Percentiles rank a stretch among this genome's conserved stretches.
Evolutionary conservation across 2,797 vertebrate species (phyloP).

Genomic region (Phoxinus dragarum): DNA sequence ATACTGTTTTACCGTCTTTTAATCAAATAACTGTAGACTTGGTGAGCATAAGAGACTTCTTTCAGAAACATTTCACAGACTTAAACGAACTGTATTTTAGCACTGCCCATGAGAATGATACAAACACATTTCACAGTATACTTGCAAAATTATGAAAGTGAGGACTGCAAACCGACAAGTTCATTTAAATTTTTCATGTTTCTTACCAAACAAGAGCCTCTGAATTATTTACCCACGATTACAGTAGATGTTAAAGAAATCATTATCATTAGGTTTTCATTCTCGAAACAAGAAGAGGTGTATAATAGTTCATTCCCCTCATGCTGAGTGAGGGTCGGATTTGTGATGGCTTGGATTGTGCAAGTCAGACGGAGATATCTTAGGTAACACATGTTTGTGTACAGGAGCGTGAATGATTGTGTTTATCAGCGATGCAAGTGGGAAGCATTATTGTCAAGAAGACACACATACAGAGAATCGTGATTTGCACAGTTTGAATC

Average conservation of each 20-base stretch:
- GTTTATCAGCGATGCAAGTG: constrained; percentile 39
- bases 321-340: background rate
- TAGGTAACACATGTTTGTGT: constrained; percentile 37
- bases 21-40: background rate
- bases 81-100: background rate
- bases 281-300: background rate
- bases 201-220: background rate
- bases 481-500: constrained; percentile 45
- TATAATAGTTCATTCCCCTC: background rate
- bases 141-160: background rate
- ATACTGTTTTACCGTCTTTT: background rate
- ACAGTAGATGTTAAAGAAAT: background rate
- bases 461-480: constrained; percentile 27
- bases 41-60: background rate
- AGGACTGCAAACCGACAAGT: background rate
- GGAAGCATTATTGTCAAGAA: constrained; percentile 35
- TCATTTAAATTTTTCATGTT: background rate
- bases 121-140: background rate
- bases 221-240: background rate
- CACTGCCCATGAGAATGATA: background rate
- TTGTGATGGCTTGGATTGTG: constrained; percentile 9
- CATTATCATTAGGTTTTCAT: background rate
- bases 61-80: background rate
- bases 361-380: constrained; percentile 33
- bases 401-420: constrained; percentile 40